Base-by-base conservation (phyloP, 2,888 invertebrate genomes). In the Seira ritae region DNA sequence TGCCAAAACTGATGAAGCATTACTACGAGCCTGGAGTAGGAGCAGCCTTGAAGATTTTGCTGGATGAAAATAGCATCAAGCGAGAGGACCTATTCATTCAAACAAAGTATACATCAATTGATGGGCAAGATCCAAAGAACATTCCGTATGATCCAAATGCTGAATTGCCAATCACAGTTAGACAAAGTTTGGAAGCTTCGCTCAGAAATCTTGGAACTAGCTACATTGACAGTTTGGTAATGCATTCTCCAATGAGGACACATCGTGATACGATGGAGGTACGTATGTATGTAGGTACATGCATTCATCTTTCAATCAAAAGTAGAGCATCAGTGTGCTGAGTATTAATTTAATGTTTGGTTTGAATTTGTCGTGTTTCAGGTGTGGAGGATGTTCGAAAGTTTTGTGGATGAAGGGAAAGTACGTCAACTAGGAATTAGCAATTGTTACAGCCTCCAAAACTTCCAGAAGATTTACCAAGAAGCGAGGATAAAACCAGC, bases 1-100 rank as follows among this genome's bases (percentile, higher is more conserved):
- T 89, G 86, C 89, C 88, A 6, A 86, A 82, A 70, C 73, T 89
- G 0, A 88, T 89, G 0, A 89, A 89, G 23, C 89, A 89, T 72
- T 89, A 89, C 70, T 42, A 84, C 60, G 88, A 89, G 50, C 79
- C 86, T 0, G 89, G 88, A 17, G 84, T 86, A 1, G 86, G 86
- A 0, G 83, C 72, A n/a, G 86, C 86, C 6, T 23, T 86, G 24
- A 72, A 74, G 17, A 68, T 37, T n/a, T 67, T 86, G 1, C 3
- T 68, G 15, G 42, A 23, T 0, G 80, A 85, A 20, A 69, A 80
- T 68, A 74, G 69, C 3, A 77, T 84, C 17, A 66, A 31, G 6
- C 37, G 84, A 15, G 80, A 84, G 37, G 67, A 66, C 6, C 10
- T 84, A 1, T 84, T 84, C 50, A 76, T 84, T 72, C 88, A 89